Percentiles rank a stretch among this genome's conserved stretches.
Conservation (phyloP, 2,797 vertebrate genomes). For the Sebastiscus albofasciatus region DNA sequence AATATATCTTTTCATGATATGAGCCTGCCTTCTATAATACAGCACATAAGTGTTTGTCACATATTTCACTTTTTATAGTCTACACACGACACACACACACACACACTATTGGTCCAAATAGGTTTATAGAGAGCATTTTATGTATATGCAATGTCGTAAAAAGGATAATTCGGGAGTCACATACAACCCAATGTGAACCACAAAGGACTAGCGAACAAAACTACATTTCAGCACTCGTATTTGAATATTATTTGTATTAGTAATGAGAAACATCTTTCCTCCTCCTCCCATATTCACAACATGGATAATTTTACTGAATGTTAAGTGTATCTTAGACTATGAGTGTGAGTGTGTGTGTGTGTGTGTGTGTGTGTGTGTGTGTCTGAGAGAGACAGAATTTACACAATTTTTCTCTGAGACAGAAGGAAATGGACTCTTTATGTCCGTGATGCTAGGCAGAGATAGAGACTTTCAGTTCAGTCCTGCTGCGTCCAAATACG, state of each 20-base stretch:
- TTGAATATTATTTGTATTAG: slow-evolving; percentile 30
- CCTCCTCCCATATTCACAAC: not conserved
- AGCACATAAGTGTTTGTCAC: not conserved
- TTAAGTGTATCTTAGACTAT: not conserved
- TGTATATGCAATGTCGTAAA: not conserved
- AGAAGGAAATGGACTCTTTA: not conserved
- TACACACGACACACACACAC: not conserved
- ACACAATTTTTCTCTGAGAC: not conserved
- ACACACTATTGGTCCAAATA: not conserved
- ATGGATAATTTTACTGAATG: not conserved
- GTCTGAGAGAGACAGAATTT: not conserved
- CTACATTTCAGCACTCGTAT: not conserved
- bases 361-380: not conserved
- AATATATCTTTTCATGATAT: not conserved
- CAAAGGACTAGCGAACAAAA: not conserved
- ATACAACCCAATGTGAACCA: not conserved
- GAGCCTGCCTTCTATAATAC: not conserved
- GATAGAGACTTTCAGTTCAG: not conserved
- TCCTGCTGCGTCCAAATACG: not conserved
- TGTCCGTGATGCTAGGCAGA: not conserved
- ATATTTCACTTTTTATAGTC: not conserved
- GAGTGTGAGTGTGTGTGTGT: too few relatives aligned
- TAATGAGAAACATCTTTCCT: not conserved
- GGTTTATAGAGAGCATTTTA: not conserved
- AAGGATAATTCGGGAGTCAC: not conserved